These are phyloP conservation scores for Nematostella vectensis DNA, from an alignment of 92 coral and sea anemone genomes.

Conservation along the genomic window DNA sequence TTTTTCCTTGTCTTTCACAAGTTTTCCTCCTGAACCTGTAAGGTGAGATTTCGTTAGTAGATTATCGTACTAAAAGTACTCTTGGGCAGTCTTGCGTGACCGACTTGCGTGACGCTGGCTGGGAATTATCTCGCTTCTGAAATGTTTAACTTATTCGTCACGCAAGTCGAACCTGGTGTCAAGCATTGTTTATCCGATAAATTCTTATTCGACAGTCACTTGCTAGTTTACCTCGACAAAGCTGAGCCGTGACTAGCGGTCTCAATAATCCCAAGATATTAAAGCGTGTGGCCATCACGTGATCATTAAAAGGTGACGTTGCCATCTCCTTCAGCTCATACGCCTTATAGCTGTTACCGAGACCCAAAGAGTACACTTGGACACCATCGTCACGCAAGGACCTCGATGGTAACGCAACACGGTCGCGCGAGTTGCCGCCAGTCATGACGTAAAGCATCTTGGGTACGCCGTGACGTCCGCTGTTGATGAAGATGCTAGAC, in stretches of 20 bases:
- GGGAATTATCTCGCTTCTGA: no score
- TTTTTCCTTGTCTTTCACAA: neutral
- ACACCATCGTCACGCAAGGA: slow-evolving; percentile 64
- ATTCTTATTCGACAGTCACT: no score
- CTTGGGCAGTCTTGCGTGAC: no score
- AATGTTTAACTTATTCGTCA: no score
- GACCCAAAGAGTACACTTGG: slow-evolving; percentile 60
- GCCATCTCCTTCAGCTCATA: slow-evolving; percentile 62
- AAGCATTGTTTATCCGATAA: no score
- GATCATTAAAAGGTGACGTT: slow-evolving; percentile 56
- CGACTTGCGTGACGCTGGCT: no score
- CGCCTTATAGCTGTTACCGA: slow-evolving; percentile 58
- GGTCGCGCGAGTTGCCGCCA: slow-evolving; percentile 41
- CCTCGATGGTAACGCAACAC: slow-evolving; percentile 49
- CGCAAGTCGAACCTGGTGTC: no score
- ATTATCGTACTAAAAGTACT: no score
- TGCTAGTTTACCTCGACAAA: slow-evolving; percentile 48
- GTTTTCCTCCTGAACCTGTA: slow-evolving; percentile 31
- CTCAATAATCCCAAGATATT: slow-evolving; percentile 45
- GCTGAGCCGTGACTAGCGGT: slow-evolving; percentile 47
- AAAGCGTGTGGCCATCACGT: slow-evolving; percentile 58
- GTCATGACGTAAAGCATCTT: slow-evolving; percentile 63
- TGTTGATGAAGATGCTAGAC: slow-evolving; percentile 54
- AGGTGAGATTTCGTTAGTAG: no score
- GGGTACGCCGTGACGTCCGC: slow-evolving; percentile 68